Base-by-base conservation (phyloP, 2,888 invertebrate species). In the Lasiommata megera region DNA sequence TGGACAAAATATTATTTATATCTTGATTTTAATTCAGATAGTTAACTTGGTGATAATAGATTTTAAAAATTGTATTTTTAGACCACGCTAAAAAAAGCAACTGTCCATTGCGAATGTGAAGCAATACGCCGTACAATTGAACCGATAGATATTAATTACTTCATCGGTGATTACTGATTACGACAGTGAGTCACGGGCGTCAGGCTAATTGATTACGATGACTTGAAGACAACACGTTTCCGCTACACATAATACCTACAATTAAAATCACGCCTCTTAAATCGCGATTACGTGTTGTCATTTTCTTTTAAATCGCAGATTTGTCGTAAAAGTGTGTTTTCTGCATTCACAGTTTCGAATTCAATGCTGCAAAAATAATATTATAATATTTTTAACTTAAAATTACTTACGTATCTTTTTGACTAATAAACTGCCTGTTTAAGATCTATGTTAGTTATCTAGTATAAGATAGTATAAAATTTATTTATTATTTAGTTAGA, bases 141-240 rank as follows among this genome's bases (percentile, higher is more conserved):
- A 34, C 0, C 12, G 29, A 51, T 29, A 51, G 46, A 36, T 52
- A 50, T 47, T 54, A 36, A 56, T 56, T 56, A 54, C 53, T 54
- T 54, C 38, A 62, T 53, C 47, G 37, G 3, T 8, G 51, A 56
- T 56, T 62, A 31, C 59, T 8, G 51, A 56, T 56, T 62, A 31
- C 59, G 36, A 43, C 51, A 54, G 8, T 62, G 62, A 62, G 11
- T 60, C 61, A 63, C 55, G 14, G 18, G 17, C 54, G 63, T 60
- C 56, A 56, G 58, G 64, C 55, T 59, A 61, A 64, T 56, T 54
- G 66, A 66, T 67, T 63, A 60, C 56, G 41, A 47, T 64, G 63
- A 58, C 53, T 44, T 61, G 62, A 60, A 65, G 62, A 62, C 36
- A 54, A 31, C 65, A 67, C 65, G 67, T 68, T 65, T 55, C 46